Evolutionary conservation across 1,140 invertebrate genomes (phyloP).

Genomic region (Tetramorium simillimum): DNA sequence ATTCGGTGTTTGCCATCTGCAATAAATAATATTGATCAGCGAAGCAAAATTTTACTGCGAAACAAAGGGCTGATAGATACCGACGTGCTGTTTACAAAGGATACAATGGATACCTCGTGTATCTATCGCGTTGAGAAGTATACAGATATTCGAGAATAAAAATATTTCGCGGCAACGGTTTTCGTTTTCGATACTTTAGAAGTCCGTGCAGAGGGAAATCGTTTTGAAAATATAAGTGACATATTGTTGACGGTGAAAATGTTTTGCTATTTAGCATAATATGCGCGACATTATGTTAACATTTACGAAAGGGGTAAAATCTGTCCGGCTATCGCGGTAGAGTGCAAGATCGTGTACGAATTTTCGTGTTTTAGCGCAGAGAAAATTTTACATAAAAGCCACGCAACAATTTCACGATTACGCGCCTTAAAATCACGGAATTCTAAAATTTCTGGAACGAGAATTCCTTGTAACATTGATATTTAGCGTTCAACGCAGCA

Average conservation of each 20-base stretch:
- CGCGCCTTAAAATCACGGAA: neutral
- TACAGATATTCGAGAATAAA: neutral
- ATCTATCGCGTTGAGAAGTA: neutral
- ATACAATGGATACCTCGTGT: neutral
- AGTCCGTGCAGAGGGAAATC: neutral
- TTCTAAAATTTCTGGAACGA: neutral
- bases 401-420: neutral
- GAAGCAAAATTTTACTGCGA: neutral
- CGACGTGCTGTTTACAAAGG: neutral
- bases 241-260: neutral
- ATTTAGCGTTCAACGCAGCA: neutral
- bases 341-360: neutral
- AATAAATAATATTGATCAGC: conserved; percentile 1
- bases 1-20: neutral
- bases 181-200: neutral
- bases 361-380: neutral
- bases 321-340: neutral
- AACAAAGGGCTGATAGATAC: neutral
- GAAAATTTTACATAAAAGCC: neutral
- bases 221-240: neutral
- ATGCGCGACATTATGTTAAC: neutral
- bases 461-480: neutral
- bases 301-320: neutral
- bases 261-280: neutral
- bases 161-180: neutral